A percentile compares a stretch with the other conserved stretches of the same genome.
These are phyloP conservation scores for Erannis defoliaria DNA, from an alignment of 2,888 invertebrate species.

Conservation along the genomic window DNA sequence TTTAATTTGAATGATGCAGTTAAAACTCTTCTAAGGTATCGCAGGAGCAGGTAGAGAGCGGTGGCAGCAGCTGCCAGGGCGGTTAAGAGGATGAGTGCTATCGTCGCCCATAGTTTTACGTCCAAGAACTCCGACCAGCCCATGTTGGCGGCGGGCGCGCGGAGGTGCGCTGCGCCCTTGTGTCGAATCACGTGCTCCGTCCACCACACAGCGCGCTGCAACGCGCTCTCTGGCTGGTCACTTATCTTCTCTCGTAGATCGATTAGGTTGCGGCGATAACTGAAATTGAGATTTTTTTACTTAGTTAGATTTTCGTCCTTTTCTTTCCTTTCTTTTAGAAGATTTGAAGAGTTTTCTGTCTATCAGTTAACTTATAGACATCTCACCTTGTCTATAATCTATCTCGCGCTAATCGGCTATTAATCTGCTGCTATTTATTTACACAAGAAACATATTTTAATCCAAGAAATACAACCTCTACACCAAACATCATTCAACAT, in stretches of 20 bases:
- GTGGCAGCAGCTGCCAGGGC: neutral
- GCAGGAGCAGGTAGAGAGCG: neutral
- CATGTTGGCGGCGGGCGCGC: slow-evolving; percentile 63
- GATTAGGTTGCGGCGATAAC: slow-evolving; percentile 50
- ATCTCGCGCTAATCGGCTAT: no score
- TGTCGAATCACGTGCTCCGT: slow-evolving; percentile 76
- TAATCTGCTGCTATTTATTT: no score
- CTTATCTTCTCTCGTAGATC: slow-evolving; percentile 54
- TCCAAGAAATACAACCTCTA: no score
- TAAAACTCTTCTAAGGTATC: neutral
- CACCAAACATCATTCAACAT: no score
- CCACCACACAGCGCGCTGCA: slow-evolving; percentile 79
- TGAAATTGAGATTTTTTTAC: slow-evolving; percentile 1
- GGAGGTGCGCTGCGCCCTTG: slow-evolving; percentile 69
- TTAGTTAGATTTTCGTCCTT: no score
- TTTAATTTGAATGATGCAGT: neutral
- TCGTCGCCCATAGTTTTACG: slow-evolving; percentile 6
- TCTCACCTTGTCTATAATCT: no score
- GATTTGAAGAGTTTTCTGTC: no score
- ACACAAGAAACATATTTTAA: no score
- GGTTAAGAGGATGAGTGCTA: neutral
- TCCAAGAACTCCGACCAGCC: slow-evolving; percentile 53
- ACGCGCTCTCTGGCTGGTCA: slow-evolving; percentile 67
- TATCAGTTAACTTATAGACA: no score
- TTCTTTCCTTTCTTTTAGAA: no score